Conservation (phyloP, 2,797 vertebrate genomes). For the Apodemus agrarius region DNA sequence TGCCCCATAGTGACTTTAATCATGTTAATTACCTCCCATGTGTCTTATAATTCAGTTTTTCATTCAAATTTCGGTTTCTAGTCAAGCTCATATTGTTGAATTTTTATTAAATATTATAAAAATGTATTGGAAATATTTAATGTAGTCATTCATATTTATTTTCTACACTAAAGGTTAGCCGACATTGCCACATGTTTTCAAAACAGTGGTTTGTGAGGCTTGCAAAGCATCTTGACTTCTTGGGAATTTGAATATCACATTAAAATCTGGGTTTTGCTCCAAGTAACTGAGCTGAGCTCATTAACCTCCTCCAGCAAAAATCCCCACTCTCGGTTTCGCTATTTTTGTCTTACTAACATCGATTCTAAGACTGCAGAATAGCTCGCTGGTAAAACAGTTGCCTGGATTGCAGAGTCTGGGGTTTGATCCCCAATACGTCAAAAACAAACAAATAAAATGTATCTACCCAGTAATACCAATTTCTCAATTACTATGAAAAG, state of each 20-base stretch:
- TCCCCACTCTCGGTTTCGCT: neutral
- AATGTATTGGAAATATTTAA: constrained; percentile 40
- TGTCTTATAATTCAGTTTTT: constrained; percentile 44
- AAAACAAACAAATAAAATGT: neutral
- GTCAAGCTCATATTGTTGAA: neutral
- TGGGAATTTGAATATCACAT: constrained; percentile 20
- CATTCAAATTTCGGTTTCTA: neutral
- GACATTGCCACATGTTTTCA: neutral
- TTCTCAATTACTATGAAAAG: neutral
- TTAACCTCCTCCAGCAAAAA: neutral
- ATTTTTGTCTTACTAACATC: neutral
- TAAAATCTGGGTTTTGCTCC: neutral
- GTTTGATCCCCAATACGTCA: neutral
- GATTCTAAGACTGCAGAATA: neutral
- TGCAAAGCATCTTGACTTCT: neutral
- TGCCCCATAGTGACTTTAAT: neutral
- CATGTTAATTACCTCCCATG: neutral
- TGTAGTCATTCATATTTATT: constrained; percentile 3
- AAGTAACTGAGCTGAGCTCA: neutral
- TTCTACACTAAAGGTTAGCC: constrained; percentile 13
- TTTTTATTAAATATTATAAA: constrained; percentile 34
- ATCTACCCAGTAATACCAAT: neutral
- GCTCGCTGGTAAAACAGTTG: neutral
- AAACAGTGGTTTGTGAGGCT: neutral
- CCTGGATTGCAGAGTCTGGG: neutral